Evolutionary conservation across 2,113 vertebrate species (phyloP).

Genomic region (Pseudopipra pipra): DNA sequence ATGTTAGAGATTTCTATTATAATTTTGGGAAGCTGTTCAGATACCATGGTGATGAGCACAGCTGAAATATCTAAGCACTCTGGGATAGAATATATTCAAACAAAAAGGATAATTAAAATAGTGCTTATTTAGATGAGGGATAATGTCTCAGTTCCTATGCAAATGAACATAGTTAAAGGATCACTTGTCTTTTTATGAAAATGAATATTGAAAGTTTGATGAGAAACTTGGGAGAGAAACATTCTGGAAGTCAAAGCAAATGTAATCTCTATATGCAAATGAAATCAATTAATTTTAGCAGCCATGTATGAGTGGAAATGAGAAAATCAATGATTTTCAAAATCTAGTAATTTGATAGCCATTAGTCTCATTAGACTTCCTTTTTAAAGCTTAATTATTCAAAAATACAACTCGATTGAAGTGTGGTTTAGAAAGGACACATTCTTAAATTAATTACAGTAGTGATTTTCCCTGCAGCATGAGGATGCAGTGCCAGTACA

Average conservation of each 20-base stretch:
- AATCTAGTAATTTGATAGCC: constrained; percentile 77
- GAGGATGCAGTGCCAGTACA: neutral
- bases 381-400: constrained; percentile 76
- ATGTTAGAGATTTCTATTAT: neutral
- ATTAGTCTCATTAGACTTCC: constrained; percentile 77
- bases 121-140: constrained; percentile 60
- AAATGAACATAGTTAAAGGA: constrained; percentile 66
- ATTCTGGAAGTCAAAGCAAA: constrained; percentile 68
- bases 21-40: constrained; percentile 18
- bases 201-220: constrained; percentile 70
- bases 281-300: constrained; percentile 74
- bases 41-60: constrained; percentile 12
- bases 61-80: constrained; percentile 16
- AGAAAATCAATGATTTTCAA: constrained; percentile 76
- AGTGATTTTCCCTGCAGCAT: constrained; percentile 23
- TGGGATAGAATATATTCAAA: constrained; percentile 51
- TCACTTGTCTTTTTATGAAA: constrained; percentile 59
- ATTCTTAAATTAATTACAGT: constrained; percentile 70
- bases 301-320: constrained; percentile 58
- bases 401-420: constrained; percentile 61
- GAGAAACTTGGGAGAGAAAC: constrained; percentile 66
- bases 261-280: constrained; percentile 73
- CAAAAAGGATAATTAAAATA: constrained; percentile 66
- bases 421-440: constrained; percentile 54
- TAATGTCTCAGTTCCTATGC: constrained; percentile 65